A percentile compares a stretch with the other conserved stretches of the same genome.
Evolutionary conservation across 2,888 invertebrate species (phyloP).

Genomic region (Sminthurinus aureus): DNA sequence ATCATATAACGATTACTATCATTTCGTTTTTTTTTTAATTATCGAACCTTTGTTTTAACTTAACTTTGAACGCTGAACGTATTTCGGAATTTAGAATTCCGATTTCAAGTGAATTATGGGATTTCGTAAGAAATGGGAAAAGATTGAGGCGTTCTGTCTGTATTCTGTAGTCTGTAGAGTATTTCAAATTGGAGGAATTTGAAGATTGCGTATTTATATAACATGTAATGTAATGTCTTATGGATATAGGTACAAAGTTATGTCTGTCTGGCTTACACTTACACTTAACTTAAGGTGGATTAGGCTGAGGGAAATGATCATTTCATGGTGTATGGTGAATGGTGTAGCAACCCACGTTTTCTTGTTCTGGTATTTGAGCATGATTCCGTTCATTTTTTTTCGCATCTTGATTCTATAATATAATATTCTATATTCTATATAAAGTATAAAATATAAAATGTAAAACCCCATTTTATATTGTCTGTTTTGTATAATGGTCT

Average conservation of each 20-base stretch:
- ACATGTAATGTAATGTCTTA: neutral
- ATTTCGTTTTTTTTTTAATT: too few relatives aligned
- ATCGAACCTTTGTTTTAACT: too few relatives aligned
- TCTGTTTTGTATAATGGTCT: neutral
- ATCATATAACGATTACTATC: too few relatives aligned
- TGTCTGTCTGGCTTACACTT: neutral
- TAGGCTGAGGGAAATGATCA: conserved; percentile 10
- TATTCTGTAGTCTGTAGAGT: neutral
- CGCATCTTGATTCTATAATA: conserved; percentile 6
- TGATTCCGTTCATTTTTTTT: conserved; percentile 34
- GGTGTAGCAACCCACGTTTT: conserved; percentile 32
- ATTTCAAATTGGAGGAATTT: neutral
- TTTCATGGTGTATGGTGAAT: conserved; percentile 41
- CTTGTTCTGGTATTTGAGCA: conserved; percentile 39
- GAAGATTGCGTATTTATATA: neutral
- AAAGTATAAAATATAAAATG: neutral
- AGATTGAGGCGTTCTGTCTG: neutral
- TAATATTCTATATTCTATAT: too few relatives aligned
- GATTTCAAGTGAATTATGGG: neutral
- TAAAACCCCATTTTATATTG: neutral
- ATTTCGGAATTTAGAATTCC: too few relatives aligned
- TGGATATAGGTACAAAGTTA: neutral
- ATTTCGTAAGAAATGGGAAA: neutral
- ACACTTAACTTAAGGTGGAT: neutral
- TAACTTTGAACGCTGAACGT: too few relatives aligned